A percentile compares a stretch with the other conserved stretches of the same genome.
Conservation (phyloP, 2,797 vertebrate genomes). For the Odontamblyopus rebecca region DNA sequence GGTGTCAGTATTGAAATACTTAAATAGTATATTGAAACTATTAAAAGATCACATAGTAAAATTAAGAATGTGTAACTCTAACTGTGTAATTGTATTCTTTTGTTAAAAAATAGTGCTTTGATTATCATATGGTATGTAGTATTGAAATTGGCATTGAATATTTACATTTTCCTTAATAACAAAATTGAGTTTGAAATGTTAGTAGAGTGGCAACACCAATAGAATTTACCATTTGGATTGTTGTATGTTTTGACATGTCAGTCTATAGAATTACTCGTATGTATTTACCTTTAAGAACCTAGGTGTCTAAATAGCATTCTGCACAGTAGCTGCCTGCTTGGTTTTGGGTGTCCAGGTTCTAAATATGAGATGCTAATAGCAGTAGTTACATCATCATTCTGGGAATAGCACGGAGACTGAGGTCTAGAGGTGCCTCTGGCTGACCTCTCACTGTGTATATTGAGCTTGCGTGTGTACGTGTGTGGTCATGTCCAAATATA, state of each 20-base stretch:
- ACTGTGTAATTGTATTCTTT: too few species aligned
- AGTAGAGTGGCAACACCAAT: too few species aligned
- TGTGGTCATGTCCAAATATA: conserved; percentile 74
- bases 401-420: conserved; percentile 74
- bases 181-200: too few species aligned
- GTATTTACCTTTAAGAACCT: conserved; percentile 33
- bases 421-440: conserved; percentile 67
- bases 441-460: conserved; percentile 69
- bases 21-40: too few species aligned
- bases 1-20: too few species aligned
- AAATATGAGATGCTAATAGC: conserved; percentile 71
- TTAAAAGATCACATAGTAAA: too few species aligned
- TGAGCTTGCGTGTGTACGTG: conserved; percentile 45
- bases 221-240: background rate
- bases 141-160: background rate
- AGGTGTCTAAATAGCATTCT: conserved; percentile 55
- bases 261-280: background rate
- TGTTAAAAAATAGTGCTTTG: too few species aligned
- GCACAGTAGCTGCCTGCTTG: conserved; percentile 67
- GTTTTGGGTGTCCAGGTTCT: conserved; percentile 69
- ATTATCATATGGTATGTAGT: background rate
- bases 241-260: background rate
- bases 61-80: too few species aligned
- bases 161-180: background rate
- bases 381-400: conserved; percentile 75